These are phyloP conservation scores for Oithona nana DNA, from an alignment of 2,888 invertebrate species.

Conservation along the genomic window DNA sequence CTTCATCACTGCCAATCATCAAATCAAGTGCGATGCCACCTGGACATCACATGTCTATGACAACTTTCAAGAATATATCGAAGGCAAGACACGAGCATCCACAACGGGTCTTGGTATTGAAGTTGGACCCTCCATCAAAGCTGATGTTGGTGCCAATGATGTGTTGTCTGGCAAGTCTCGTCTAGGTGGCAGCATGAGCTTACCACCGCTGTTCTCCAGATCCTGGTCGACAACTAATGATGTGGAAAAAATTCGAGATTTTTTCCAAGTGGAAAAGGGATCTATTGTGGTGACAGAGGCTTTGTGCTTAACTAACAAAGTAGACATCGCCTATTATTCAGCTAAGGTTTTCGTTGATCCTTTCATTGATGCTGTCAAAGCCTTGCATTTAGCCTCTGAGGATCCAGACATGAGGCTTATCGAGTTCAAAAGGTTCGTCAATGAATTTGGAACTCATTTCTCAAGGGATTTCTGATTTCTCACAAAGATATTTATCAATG, in stretches of 20 bases:
- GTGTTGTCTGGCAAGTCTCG: neutral
- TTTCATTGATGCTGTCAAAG: slow-evolving; percentile 8
- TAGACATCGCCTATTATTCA: neutral
- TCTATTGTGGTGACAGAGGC: slow-evolving; percentile 4
- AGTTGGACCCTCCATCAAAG: neutral
- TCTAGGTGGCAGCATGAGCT: neutral
- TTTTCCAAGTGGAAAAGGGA: slow-evolving; percentile 4
- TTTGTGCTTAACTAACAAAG: slow-evolving; percentile 6
- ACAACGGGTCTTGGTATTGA: slow-evolving; percentile 8
- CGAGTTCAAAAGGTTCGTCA: neutral
- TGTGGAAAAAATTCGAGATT: neutral
- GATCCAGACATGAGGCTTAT: neutral
- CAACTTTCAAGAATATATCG: neutral
- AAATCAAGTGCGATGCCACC: slow-evolving; percentile 7
- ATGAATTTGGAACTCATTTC: slow-evolving; percentile 10
- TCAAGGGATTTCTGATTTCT: no score
- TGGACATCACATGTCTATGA: slow-evolving; percentile 10
- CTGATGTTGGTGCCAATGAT: neutral
- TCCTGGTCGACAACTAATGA: neutral
- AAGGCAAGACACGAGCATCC: slow-evolving; percentile 4
- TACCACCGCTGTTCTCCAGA: slow-evolving; percentile 1
- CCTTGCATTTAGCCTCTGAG: neutral
- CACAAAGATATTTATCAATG: neutral
- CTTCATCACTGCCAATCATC: slow-evolving; percentile 5
- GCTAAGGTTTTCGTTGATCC: slow-evolving; percentile 4